Evolutionary conservation across 2,888 invertebrate genomes (phyloP), one percentile per base, ranked within the genome.

Genomic region (Pollenia amentaria): DNA sequence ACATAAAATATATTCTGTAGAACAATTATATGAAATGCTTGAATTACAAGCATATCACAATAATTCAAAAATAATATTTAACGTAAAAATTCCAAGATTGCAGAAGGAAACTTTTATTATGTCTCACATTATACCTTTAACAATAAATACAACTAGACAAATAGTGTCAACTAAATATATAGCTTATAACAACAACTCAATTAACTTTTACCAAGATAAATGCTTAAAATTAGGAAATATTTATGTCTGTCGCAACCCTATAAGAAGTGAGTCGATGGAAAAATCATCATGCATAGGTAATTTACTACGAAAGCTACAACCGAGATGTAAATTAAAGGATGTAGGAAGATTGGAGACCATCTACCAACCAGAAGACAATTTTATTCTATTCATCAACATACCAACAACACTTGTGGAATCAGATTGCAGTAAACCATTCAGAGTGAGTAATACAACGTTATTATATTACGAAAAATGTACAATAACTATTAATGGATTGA

Each of bases 11-110:
- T n/a, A n/a, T n/a, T n/a, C n/a, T n/a, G n/a, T n/a, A n/a, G n/a
- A n/a, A n/a, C n/a, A n/a, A n/a, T n/a, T n/a, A n/a, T n/a, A n/a
- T n/a, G n/a, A n/a, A n/a, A n/a, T n/a, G n/a, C n/a, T n/a, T n/a
- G n/a, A n/a, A n/a, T n/a, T n/a, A n/a, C n/a, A n/a, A n/a, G n/a
- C n/a, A n/a, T n/a, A n/a, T n/a, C n/a, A n/a, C n/a, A n/a, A n/a
- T n/a, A n/a, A 62, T 16, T 60, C 73, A 29, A 73, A 73, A 11
- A 86, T 88, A 18, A 78, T 88, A 57, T 86, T 87, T 51, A 87
- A 86, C 40, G 55, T 82, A 16, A 62, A 81, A 53, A 85, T 87
- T 14, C 84, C 86, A 48, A 84, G 40, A 53, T 62, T 87, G 40
- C 46, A 70, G 7, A 14, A 51, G n/a, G n/a, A n/a, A n/a, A n/a